Evolutionary conservation across 2,888 invertebrate genomes (phyloP).

Genomic region (Drosophila macrospina): DNA sequence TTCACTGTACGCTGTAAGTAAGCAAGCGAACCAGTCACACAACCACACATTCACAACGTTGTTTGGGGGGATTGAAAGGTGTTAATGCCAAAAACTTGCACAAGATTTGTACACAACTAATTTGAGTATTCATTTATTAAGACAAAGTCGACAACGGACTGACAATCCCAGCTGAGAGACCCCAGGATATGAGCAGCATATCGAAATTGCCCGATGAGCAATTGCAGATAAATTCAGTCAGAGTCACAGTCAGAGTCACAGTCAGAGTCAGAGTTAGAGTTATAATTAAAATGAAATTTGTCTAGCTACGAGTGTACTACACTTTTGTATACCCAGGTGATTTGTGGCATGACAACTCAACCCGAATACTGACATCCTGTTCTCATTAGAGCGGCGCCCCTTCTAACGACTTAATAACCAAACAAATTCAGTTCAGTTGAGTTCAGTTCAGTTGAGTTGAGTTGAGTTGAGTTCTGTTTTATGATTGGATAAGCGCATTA

Average conservation of each 20-base stretch:
- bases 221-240: conserved; percentile 57
- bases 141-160: conserved; percentile 73
- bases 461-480: conserved; percentile 25
- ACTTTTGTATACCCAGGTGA: conserved; percentile 17
- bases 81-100: conserved; percentile 80
- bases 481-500: conserved; percentile 41
- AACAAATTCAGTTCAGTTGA: conserved; percentile 1
- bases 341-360: conserved; percentile 4
- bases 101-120: conserved; percentile 77
- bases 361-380: conserved; percentile 59
- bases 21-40: conserved; percentile 35
- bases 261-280: not conserved
- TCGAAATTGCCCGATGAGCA: conserved; percentile 56
- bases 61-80: conserved; percentile 76
- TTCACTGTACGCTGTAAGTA: conserved; percentile 13
- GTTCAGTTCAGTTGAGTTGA: too few relatives aligned
- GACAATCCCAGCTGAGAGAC: conserved; percentile 48
- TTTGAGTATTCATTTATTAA: conserved; percentile 72
- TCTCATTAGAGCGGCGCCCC: conserved; percentile 54
- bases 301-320: conserved; percentile 27
- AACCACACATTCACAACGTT: conserved; percentile 62
- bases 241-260: not conserved
- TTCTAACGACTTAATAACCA: conserved; percentile 65
- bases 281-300: conserved; percentile 73
- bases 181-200: conserved; percentile 18